Conservation (phyloP, 2,113 vertebrate genomes). For the Prietella phreatophila region DNA sequence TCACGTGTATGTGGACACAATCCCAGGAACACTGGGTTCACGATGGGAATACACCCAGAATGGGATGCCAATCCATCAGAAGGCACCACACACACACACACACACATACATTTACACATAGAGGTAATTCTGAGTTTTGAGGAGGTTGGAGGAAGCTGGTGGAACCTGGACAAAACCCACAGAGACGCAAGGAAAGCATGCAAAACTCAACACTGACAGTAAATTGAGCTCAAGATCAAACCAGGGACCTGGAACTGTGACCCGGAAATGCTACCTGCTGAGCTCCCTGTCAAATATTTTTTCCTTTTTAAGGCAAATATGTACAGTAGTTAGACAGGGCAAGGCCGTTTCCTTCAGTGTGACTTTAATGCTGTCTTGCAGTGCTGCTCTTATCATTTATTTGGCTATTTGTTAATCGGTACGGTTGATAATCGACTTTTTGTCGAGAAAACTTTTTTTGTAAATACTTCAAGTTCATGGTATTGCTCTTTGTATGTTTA, state of each 20-base stretch:
- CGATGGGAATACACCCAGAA: not conserved
- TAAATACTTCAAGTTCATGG: not conserved
- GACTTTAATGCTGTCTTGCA: not conserved
- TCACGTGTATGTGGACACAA: not conserved
- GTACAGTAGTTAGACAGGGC: not conserved
- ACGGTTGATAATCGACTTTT: not conserved
- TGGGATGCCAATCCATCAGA: not conserved
- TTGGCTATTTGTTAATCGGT: not conserved
- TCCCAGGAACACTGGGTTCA: not conserved
- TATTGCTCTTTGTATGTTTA: not conserved
- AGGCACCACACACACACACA: not conserved
- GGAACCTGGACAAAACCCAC: not conserved
- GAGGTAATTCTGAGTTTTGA: not conserved
- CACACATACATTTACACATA: not conserved
- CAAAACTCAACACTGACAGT: not conserved
- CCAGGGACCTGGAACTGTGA: not conserved
- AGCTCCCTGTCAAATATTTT: not conserved
- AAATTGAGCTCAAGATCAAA: not conserved
- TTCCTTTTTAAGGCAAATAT: constrained; percentile 2
- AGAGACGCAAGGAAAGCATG: not conserved
- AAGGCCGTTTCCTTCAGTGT: not conserved
- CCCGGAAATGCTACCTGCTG: not conserved
- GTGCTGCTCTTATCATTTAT: not conserved
- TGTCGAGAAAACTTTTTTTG: not conserved
- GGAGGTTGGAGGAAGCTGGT: not conserved